phyloP scores from a whole-genome alignment of 2,888 invertebrate species.

The Leptodirus hochenwartii region DNA sequence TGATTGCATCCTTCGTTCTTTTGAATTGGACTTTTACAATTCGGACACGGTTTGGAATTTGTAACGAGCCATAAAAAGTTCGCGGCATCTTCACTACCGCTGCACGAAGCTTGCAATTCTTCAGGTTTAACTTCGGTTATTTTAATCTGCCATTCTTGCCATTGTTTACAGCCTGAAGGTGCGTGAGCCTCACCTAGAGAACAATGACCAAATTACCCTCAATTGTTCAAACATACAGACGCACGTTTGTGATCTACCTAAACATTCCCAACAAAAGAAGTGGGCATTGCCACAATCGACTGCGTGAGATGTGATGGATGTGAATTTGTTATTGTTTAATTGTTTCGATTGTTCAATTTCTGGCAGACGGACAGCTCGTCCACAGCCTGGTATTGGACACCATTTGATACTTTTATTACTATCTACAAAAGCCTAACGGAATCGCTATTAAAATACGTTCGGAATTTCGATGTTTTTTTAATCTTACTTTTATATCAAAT shows the following conservation, averaged over 20 bases:
- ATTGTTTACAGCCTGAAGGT: constrained; percentile 44
- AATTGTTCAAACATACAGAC: neutral
- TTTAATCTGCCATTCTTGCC: constrained; percentile 37
- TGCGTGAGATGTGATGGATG: constrained; percentile 34
- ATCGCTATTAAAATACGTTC: constrained; percentile 8
- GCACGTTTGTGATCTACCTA: constrained; percentile 19
- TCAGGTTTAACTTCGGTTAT: constrained; percentile 46
- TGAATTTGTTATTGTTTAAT: constrained; percentile 18
- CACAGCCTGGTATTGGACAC: constrained; percentile 50
- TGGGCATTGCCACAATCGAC: constrained; percentile 54
- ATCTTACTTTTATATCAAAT: constrained; percentile 45
- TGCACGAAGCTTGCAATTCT: constrained; percentile 32
- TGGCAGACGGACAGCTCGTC: constrained; percentile 42
- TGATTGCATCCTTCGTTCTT: constrained; percentile 57
- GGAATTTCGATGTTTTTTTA: too few species aligned
- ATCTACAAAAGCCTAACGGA: constrained; percentile 47
- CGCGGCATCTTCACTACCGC: constrained; percentile 38
- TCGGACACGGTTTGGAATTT: constrained; percentile 51
- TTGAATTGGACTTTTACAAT: constrained; percentile 51
- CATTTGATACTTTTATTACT: constrained; percentile 50
- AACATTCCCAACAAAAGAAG: constrained; percentile 46
- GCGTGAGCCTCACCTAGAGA: constrained; percentile 39
- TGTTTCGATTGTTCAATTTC: constrained; percentile 30
- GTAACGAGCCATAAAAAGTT: constrained; percentile 51
- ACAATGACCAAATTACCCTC: neutral